Evolutionary conservation across 2,797 vertebrate species (phyloP), one percentile per base, ranked within the genome.

Genomic region (Hyperoplus immaculatus): DNA sequence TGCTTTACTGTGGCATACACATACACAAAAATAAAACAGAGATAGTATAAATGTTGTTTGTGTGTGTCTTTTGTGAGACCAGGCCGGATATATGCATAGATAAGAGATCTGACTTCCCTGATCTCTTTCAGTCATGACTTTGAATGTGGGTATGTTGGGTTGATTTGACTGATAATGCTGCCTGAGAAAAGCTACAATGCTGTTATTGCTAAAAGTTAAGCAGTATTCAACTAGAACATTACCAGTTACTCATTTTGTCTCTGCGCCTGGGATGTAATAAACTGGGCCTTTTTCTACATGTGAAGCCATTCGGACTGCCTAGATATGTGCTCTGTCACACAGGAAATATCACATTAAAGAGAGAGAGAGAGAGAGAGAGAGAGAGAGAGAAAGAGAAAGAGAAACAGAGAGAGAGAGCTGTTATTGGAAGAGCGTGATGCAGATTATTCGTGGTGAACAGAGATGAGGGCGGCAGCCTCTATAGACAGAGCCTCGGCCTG

Each of bases 391-490:
- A 39, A 49, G 36, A 15, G 55, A 29, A 3, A 29, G 29, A 29
- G 29, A 29, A 3, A 29, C n/a, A n/a, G n/a, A n/a, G 7, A 15
- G 16, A 2, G 42, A 49, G 36, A 15, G 55, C 7, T 38, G 51
- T 78, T 41, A 74, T 54, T 69, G 18, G 65, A 69, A 47, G 82
- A 63, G 67, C 62, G 0, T 85, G 85, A 78, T 56, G 45, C 21
- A 43, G 51, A 72, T 83, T 72, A 85, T 69, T 12, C 0, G 0
- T 45, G 64, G 38, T 56, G 65, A 43, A 6, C 16, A 12, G 10
- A 51, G 53, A 79, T 50, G 56, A 70, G 42, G 55, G 61, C 64
- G 15, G 45, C 6, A 46, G 68, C 12, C 45, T 70, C 21, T 50
- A 54, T 55, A 66, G 65, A 55, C 38, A 50, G 16, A 75, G 58